Evolutionary conservation across 2,113 vertebrate species (phyloP).

Genomic region (Taxidea taxus): DNA sequence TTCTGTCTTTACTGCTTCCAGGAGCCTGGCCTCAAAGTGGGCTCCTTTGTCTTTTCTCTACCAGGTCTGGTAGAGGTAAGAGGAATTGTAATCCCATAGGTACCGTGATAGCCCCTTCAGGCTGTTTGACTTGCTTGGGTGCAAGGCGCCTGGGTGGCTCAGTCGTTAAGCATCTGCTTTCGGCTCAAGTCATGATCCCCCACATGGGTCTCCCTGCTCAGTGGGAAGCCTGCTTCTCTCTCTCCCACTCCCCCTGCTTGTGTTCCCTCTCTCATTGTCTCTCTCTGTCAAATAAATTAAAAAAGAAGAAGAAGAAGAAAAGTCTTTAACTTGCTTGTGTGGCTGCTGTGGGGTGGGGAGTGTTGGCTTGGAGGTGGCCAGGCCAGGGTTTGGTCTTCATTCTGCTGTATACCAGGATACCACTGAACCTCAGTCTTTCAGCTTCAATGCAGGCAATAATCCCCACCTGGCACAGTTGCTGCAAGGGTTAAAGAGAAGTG

Average conservation of each 20-base stretch:
- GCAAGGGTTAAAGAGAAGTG: neutral
- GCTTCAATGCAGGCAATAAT: neutral
- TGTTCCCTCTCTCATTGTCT: too few relatives aligned
- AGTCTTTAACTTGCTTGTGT: neutral
- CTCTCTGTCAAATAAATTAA: too few relatives aligned
- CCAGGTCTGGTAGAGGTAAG: neutral
- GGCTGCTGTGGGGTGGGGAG: neutral
- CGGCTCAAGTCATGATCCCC: too few relatives aligned
- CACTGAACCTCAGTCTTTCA: neutral
- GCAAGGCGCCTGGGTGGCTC: too few relatives aligned
- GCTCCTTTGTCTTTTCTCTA: neutral
- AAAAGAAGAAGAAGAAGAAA: too few relatives aligned
- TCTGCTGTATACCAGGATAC: neutral
- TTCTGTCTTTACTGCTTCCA: neutral
- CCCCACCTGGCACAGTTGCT: neutral
- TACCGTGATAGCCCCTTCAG: too few relatives aligned
- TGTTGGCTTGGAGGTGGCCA: neutral
- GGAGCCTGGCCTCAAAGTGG: neutral
- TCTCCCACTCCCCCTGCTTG: too few relatives aligned
- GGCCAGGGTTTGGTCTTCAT: neutral
- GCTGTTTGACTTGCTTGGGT: neutral
- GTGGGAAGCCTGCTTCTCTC: too few relatives aligned
- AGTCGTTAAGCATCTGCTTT: too few relatives aligned
- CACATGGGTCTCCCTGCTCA: too few relatives aligned
- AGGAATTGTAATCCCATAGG: neutral